Conservation (phyloP, 2,797 vertebrate species). For the Arnoldichthys spilopterus region DNA sequence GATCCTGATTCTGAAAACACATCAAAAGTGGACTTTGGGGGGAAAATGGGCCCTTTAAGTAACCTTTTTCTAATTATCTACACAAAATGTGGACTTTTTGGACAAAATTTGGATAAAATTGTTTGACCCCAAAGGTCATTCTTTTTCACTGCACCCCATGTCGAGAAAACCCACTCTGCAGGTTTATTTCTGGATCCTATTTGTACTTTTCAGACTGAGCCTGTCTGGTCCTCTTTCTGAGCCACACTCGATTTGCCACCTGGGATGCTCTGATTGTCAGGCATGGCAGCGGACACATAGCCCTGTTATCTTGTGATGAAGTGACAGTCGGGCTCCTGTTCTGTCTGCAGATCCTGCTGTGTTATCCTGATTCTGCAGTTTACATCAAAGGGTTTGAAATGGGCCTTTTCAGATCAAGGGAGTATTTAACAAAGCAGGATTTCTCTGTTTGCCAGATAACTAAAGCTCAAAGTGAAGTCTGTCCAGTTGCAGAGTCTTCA, state of each 20-base stretch:
- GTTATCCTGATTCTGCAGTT: constrained; percentile 33
- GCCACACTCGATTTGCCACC: constrained; percentile 29
- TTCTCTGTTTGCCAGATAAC: neutral
- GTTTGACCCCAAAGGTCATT: neutral
- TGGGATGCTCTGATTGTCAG: constrained; percentile 11
- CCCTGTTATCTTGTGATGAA: constrained; percentile 36
- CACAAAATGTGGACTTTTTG: neutral
- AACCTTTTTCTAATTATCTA: neutral
- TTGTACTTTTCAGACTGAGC: constrained; percentile 25
- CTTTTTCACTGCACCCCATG: neutral
- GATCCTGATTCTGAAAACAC: no score
- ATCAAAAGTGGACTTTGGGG: no score
- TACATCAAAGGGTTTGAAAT: constrained; percentile 35
- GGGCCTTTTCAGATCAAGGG: neutral
- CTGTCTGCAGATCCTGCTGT: constrained; percentile 31
- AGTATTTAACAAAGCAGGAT: neutral
- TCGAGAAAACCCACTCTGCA: constrained; percentile 9
- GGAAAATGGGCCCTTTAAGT: neutral
- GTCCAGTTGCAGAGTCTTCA: neutral
- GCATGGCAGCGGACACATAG: constrained; percentile 9
- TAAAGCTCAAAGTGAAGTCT: neutral
- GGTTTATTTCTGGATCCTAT: constrained; percentile 31
- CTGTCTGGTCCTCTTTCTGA: constrained; percentile 6
- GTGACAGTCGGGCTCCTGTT: constrained; percentile 20
- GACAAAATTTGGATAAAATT: no score